A percentile compares a stretch with the other conserved stretches of the same genome.
These are phyloP conservation scores for Subanguina moxae DNA, from an alignment of 1,140 invertebrate genomes.

Conservation along the genomic window DNA sequence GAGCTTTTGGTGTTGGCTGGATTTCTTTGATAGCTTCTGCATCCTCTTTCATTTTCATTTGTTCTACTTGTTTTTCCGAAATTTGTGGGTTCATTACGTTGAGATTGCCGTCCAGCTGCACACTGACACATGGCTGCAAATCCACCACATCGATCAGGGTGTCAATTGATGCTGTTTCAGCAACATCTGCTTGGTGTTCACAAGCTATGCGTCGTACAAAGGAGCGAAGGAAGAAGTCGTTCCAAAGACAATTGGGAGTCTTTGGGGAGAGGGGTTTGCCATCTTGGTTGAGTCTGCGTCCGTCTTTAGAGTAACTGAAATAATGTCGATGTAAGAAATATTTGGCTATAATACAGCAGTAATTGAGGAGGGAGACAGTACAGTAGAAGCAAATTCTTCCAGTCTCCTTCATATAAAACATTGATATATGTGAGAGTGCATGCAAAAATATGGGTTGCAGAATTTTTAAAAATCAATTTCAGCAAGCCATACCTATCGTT, in stretches of 20 bases:
- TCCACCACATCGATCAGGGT: constrained; percentile 10
- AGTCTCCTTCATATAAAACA: not conserved
- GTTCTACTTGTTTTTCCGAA: no score
- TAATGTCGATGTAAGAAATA: not conserved
- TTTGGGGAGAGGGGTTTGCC: not conserved
- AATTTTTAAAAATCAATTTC: no score
- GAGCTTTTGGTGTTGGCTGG: no score
- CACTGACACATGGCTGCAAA: not conserved
- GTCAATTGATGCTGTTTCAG: not conserved
- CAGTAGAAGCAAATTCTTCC: not conserved
- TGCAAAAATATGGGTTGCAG: no score
- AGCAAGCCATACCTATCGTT: no score
- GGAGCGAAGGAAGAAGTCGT: constrained; percentile 10
- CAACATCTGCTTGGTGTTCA: constrained; percentile 6
- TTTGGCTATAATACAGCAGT: no score
- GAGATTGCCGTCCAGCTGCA: not conserved
- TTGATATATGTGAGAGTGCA: not conserved
- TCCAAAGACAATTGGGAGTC: not conserved
- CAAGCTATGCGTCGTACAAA: constrained; percentile 11
- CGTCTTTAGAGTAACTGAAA: constrained; percentile 9
- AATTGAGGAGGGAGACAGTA: no score
- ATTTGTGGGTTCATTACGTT: not conserved
- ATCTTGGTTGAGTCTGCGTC: not conserved
- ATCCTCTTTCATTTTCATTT: no score
- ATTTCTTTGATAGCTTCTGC: no score